phyloP scores from a whole-genome alignment of 2,888 invertebrate species.

The Operophtera brumata region DNA sequence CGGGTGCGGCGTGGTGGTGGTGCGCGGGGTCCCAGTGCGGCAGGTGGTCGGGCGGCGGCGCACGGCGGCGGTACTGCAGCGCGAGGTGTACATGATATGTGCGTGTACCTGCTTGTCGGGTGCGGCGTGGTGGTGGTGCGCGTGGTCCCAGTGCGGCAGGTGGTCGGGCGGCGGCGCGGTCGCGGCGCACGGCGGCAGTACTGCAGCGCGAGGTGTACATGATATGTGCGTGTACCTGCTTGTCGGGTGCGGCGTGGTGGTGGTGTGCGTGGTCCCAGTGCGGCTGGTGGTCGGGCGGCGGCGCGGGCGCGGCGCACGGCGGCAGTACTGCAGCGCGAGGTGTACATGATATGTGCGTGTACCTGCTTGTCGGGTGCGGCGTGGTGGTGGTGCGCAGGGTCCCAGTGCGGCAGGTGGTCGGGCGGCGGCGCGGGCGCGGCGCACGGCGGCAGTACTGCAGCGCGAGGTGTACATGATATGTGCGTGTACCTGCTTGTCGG shows the following conservation, averaged over 20 bases:
- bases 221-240: too few species aligned
- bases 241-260: constrained; percentile 51
- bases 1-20: constrained; percentile 50
- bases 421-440: constrained; percentile 43
- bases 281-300: constrained; percentile 38
- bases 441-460: constrained; percentile 72
- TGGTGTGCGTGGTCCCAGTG: constrained; percentile 64
- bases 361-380: constrained; percentile 60
- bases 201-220: too few species aligned
- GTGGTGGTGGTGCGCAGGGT: constrained; percentile 55
- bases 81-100: too few species aligned
- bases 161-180: constrained; percentile 37
- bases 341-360: too few species aligned
- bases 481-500: constrained; percentile 66
- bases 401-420: constrained; percentile 55
- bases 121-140: constrained; percentile 50
- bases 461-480: constrained; percentile 52
- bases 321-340: too few species aligned
- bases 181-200: too few species aligned
- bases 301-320: constrained; percentile 48
- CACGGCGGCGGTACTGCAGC: too few species aligned
- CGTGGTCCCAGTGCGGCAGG: constrained; percentile 62
- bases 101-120: constrained; percentile 65
- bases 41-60: constrained; percentile 33
- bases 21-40: constrained; percentile 63